These are phyloP conservation scores for Polyploca ridens DNA, from an alignment of 2,888 invertebrate species.

Conservation along the genomic window DNA sequence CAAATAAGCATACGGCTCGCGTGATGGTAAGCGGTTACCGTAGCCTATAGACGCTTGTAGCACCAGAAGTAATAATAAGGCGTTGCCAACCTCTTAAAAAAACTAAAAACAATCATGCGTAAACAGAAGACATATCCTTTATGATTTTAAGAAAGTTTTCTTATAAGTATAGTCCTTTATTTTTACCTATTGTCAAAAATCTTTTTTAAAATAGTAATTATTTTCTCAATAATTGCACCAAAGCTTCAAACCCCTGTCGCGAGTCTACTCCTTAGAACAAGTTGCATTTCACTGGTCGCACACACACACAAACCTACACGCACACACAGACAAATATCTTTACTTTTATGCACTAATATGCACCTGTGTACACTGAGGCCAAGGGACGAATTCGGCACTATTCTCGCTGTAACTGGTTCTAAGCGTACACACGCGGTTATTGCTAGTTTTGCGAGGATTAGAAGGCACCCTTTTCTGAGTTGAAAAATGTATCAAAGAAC, in stretches of 20 bases:
- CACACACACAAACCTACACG: slow-evolving; percentile 49
- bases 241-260: slow-evolving; percentile 58
- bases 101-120: no score
- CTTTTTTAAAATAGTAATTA: background rate
- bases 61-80: no score
- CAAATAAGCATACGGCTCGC: no score
- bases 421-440: slow-evolving; percentile 31
- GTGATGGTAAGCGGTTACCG: no score
- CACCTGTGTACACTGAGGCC: slow-evolving; percentile 52
- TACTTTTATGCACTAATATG: slow-evolving; percentile 52
- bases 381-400: slow-evolving; percentile 64
- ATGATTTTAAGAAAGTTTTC: no score
- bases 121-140: no score
- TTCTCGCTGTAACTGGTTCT: slow-evolving; percentile 29
- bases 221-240: slow-evolving; percentile 26
- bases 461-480: slow-evolving; percentile 20
- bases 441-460: slow-evolving; percentile 22
- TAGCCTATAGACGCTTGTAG: no score
- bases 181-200: no score
- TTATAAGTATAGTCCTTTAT: no score
- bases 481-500: slow-evolving; percentile 24
- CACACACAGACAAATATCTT: slow-evolving; percentile 35
- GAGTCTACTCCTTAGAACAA: slow-evolving; percentile 80
- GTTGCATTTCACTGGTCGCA: slow-evolving; percentile 75
- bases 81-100: no score